Base-by-base conservation (phyloP, 2,888 invertebrate genomes). In the Apotomis capreana region DNA sequence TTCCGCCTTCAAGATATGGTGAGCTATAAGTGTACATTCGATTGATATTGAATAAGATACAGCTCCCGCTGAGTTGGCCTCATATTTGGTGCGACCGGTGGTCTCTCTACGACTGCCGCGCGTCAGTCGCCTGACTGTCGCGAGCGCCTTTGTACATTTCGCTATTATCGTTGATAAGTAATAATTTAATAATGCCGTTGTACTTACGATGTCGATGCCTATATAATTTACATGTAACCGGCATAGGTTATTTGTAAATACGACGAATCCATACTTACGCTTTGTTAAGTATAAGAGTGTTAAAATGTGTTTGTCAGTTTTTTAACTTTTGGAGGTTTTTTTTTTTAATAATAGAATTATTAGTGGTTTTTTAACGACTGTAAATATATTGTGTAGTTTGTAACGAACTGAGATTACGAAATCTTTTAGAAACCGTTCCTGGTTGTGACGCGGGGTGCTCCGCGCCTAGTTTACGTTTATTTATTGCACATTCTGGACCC, bases 221-320 rank as follows among this genome's bases (percentile, higher is more conserved):
- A 89, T 89, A 89, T 87, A 81, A 77, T 89, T 91, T 89, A 88
- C 89, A 86, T 90, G 87, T 89, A 89, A 89, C 80, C 87, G 84
- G 85, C 40, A 40, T 40, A 84, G 85, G 83, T 87, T 84, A 79
- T 85, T 88, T 92, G 91, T 92, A 92, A 88, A 92, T 92, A 92
- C 77, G 82, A 92, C 87, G 92, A 92, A 93, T 92, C 93, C 91
- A 92, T 92, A 71, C 70, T 67, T 71, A 91, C 92, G 92, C 92
- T 93, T 93, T 92, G 88, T 85, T 92, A 91, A 90, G 62, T 86
- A 84, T 92, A 92, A 92, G 92, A 85, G 90, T 90, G 89, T 90
- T 91, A 86, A 74, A 81, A 90, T 90, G 91, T 92, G 91, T 93
- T 91, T 92, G 89, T 92, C 90, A 86, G 87, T 89, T 91, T 88